Percentiles rank a stretch among this genome's conserved stretches.
phyloP scores from a whole-genome alignment of 2,113 vertebrate genomes.

The Malurus cyaneus region DNA sequence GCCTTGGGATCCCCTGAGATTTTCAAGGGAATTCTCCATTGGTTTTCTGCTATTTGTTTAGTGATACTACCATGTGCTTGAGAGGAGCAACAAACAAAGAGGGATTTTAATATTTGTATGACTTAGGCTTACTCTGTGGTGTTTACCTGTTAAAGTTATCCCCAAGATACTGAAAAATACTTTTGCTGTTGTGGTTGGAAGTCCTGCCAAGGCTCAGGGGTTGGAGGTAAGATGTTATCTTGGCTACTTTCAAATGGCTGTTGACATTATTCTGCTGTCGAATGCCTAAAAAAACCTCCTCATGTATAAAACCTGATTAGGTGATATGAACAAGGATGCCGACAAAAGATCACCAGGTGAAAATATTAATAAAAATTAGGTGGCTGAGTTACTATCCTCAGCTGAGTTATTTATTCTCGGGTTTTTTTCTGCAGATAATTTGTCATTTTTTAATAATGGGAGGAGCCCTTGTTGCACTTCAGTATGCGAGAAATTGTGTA shows the following conservation, averaged over 20 bases:
- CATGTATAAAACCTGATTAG: neutral
- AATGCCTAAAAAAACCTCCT: neutral
- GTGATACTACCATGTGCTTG: conserved; percentile 49
- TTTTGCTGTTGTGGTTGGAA: neutral
- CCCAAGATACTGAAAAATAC: neutral
- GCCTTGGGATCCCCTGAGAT: neutral
- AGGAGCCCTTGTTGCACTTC: neutral
- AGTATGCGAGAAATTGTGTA: neutral
- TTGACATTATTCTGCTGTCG: neutral
- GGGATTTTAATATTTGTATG: conserved; percentile 58
- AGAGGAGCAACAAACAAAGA: conserved; percentile 43
- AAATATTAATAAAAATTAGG: neutral
- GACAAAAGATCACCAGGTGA: neutral
- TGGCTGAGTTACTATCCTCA: neutral
- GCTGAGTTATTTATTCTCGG: neutral
- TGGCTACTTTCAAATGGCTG: neutral
- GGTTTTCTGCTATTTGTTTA: conserved; percentile 72
- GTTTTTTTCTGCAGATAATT: neutral
- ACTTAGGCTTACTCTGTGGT: conserved; percentile 35
- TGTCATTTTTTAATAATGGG: neutral
- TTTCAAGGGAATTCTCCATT: conserved; percentile 54
- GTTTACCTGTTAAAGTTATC: conserved; percentile 40
- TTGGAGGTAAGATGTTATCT: neutral
- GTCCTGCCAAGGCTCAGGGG: neutral
- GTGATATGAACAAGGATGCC: neutral